These are phyloP conservation scores for Diploptera punctata DNA, from an alignment of 2,888 invertebrate genomes.

Conservation along the genomic window DNA sequence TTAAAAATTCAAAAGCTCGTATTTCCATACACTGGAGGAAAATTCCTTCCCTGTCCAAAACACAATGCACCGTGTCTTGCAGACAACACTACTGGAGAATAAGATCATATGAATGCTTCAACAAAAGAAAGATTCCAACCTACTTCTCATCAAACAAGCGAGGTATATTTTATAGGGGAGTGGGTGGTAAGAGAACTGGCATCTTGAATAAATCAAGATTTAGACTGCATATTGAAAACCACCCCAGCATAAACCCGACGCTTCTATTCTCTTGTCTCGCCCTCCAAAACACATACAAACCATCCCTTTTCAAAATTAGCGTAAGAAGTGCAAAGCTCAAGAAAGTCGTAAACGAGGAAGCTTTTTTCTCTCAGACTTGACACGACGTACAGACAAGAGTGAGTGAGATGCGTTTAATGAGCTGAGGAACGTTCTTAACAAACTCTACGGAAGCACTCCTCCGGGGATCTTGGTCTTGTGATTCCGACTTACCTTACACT, in stretches of 20 bases:
- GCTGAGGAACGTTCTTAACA: not conserved
- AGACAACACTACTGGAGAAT: not conserved
- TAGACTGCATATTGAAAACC: constrained; percentile 18
- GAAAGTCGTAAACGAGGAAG: constrained; percentile 5
- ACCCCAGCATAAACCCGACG: not conserved
- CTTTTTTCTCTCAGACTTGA: constrained; percentile 5
- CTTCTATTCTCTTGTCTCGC: not conserved
- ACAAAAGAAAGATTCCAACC: not conserved
- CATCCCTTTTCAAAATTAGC: constrained; percentile 11
- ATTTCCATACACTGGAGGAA: too few relatives aligned
- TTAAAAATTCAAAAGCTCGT: too few relatives aligned
- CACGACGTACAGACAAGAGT: not conserved
- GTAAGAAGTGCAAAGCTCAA: not conserved
- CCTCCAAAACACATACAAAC: not conserved
- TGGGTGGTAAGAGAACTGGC: constrained; percentile 2
- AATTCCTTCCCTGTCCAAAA: constrained; percentile 9
- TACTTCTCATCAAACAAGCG: not conserved
- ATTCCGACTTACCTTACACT: not conserved
- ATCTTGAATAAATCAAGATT: constrained; percentile 21
- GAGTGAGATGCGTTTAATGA: constrained; percentile 3
- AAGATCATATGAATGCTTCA: not conserved
- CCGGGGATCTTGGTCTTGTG: not conserved
- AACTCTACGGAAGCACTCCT: not conserved
- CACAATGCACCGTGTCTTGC: not conserved
- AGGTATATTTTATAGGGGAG: constrained; percentile 3